Evolutionary conservation across 2,113 vertebrate genomes (phyloP), one percentile per base, ranked within the genome.

Genomic region (Anarrhichthys ocellatus): DNA sequence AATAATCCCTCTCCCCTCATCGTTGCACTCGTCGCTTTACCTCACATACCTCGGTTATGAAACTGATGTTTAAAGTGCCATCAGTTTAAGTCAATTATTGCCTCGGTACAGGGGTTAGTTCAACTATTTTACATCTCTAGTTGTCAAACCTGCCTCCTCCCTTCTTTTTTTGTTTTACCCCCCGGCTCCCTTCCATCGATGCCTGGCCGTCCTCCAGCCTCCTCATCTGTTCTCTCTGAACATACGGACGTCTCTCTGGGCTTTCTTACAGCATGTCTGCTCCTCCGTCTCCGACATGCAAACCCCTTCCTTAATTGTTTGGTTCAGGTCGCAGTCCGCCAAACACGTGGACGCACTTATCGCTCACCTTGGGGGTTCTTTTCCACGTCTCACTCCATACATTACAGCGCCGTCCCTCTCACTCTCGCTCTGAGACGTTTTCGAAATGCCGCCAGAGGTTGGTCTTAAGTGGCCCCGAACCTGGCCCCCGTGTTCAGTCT

Each of bases 261-360:
- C 82, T 73, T 75, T 88, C 83, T 58, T 78, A 76, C 84, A 89
- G 74, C 68, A 32, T 34, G 70, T 83, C 83, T 82, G 68, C 81
- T 75, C 76, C 63, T 79, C 15, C 63, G 84, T 82, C 82, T 89
- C 48, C 48, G 87, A 89, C 89, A 88, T 79, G 76, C 82, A 78
- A 68, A 66, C 68, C 78, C 70, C 82, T 79, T 80, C 88, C 83
- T 13, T 87, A 84, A 85, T 83, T 88, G 84, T 86, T 87, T 87
- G 69, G 72, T 74, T 87, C 81, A 67, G 71, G 83, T 67, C 44
- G 34, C 66, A 29, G 81, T 58, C 76, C 75, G 86, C 84, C 85
- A 85, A 93, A 94, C 89, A 92, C 85, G 84, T 93, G 93, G 88
- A 87, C 85, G 9, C 85, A 91, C 85, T 92, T 92, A 92, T 52